Base-by-base conservation (phyloP, 2,113 vertebrate genomes). In the Emydura subglobosa region DNA sequence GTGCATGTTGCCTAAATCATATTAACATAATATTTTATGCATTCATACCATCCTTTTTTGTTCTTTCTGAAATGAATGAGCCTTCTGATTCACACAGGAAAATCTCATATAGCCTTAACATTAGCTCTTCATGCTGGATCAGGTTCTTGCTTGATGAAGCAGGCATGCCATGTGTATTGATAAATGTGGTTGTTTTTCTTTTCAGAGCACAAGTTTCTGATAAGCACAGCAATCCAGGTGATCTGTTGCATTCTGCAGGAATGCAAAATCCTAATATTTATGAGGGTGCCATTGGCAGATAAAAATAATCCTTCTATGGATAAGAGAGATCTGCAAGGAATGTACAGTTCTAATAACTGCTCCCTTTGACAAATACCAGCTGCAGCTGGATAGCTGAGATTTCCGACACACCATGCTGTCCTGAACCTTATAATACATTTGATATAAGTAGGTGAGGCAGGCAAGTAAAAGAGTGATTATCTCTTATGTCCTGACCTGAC, bases 241-340 rank as follows among this genome's bases (percentile, higher is more conserved):
- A 81, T 86, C n/a, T 87, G 27, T n/a, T 87, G 85, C 68, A 91
- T 82, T 82, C 76, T 78, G 44, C 59, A 97, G 24, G 27, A 55
- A 31, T 72, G 59, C 86, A 50, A 84, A 94, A 97, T 86, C 25
- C 53, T 82, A 57, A 51, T 95, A 95, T 96, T 97, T 97, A 94
- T 82, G 87, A 91, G 2, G 53, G 47, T 92, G 53, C n/a, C 29
- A 24, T 59, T 82, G 53, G 25, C 61, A 83, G 82, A 92, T 94
- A 81, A 91, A 96, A 87, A 44, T 85, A 49, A 51, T 83, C 94
- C 93, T 93, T 90, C 61, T 55, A 68, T 29, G 86, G 91, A 17
- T 87, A 86, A 51, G 57, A 86, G 85, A 57, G 6, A 79, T 22
- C 55, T 91, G 57, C 34, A 39, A 44, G 50, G 72, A 94, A 85